Evolutionary conservation across 2,113 vertebrate genomes (phyloP).

Genomic region (Boulengeromyrus knoepffleri): DNA sequence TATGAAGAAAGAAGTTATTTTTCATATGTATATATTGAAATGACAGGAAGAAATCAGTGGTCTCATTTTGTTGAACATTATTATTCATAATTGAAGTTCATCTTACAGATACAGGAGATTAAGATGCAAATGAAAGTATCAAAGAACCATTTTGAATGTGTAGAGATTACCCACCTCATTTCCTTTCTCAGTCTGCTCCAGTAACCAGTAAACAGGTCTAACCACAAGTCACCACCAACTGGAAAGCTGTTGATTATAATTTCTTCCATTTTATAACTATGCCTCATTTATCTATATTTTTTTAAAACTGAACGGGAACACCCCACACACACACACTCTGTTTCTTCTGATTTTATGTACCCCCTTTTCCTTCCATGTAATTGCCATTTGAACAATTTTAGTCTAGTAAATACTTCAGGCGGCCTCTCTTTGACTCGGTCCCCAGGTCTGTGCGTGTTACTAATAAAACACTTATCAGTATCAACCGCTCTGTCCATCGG

Average conservation of each 20-base stretch:
- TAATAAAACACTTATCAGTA: conserved; percentile 70
- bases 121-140: conserved; percentile 6
- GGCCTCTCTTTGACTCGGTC: conserved; percentile 55
- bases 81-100: conserved; percentile 9
- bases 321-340: conserved; percentile 26
- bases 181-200: conserved; percentile 42
- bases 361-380: conserved; percentile 46
- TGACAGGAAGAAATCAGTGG: not conserved
- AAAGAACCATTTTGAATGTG: conserved; percentile 30
- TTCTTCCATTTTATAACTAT: conserved; percentile 43
- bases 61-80: not conserved
- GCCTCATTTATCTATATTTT: conserved; percentile 43
- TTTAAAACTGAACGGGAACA: not conserved
- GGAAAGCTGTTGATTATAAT: conserved; percentile 36
- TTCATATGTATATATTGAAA: not conserved
- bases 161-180: conserved; percentile 38
- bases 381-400: conserved; percentile 55
- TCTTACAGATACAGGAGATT: not conserved
- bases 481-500: conserved; percentile 36
- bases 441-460: conserved; percentile 59
- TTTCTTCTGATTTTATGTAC: conserved; percentile 36
- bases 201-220: conserved; percentile 26
- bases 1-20: not conserved
- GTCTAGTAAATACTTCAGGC: conserved; percentile 54
- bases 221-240: conserved; percentile 35